Percentiles rank a stretch among this genome's conserved stretches.
Conservation (phyloP, 2,113 vertebrate species). For the Mustelus asterias region DNA sequence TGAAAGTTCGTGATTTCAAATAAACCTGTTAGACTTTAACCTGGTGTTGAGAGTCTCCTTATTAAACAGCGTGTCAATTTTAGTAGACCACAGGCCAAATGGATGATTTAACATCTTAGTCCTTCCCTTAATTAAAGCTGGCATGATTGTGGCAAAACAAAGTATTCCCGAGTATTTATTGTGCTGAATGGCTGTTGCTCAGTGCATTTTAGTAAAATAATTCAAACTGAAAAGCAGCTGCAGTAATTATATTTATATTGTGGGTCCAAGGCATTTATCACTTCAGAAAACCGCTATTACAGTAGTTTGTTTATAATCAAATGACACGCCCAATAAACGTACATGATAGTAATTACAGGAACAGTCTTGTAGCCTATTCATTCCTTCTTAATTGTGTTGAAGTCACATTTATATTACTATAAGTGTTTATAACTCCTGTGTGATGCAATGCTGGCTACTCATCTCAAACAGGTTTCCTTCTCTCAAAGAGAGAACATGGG, state of each 20-base stretch:
- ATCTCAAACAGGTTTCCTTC: background rate
- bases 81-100: background rate
- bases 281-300: background rate
- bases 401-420: background rate
- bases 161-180: background rate
- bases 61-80: background rate
- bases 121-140: background rate
- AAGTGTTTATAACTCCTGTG: background rate
- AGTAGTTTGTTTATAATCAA: background rate
- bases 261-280: slow-evolving; percentile 3
- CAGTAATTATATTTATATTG: slow-evolving; percentile 19
- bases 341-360: background rate
- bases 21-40: no score
- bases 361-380: background rate
- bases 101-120: background rate
- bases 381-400: slow-evolving; percentile 5
- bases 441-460: background rate
- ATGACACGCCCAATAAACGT: background rate
- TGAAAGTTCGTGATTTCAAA: no score
- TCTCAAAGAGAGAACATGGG: background rate
- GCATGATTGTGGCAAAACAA: background rate
- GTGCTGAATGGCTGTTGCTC: background rate
- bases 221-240: slow-evolving; percentile 9
- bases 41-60: no score
- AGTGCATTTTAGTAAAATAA: slow-evolving; percentile 9